Percentiles rank a stretch among this genome's conserved stretches.
phyloP scores from a whole-genome alignment of 2,113 vertebrate species.

The Pedetes capensis region DNA sequence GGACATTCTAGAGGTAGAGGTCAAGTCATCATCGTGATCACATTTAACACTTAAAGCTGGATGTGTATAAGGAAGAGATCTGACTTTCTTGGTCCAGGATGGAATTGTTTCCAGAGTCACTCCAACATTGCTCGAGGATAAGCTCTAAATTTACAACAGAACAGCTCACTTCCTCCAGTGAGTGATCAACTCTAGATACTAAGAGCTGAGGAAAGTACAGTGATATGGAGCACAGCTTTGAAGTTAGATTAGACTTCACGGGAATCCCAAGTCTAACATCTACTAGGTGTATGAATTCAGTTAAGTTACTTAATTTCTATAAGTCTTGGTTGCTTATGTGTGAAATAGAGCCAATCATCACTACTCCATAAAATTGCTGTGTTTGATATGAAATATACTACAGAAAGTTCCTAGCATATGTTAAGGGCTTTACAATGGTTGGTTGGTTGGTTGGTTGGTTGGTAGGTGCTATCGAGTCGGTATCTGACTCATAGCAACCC shows the following conservation, averaged over 20 bases:
- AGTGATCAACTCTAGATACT: not conserved
- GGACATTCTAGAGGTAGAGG: not conserved
- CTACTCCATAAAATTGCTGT: not conserved
- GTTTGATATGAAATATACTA: not conserved
- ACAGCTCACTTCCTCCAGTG: not conserved
- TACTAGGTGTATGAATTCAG: not conserved
- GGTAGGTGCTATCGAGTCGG: too few relatives aligned
- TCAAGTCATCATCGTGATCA: not conserved
- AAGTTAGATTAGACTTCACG: not conserved
- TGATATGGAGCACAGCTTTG: not conserved
- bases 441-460: too few relatives aligned
- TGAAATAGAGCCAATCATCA: not conserved
- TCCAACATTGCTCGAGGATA: not conserved
- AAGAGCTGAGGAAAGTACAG: not conserved
- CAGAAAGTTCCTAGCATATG: not conserved
- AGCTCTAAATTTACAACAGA: not conserved
- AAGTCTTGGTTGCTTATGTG: not conserved
- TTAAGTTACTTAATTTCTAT: not conserved
- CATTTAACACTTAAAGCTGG: not conserved
- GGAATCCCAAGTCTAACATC: not conserved
- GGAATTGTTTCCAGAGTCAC: not conserved
- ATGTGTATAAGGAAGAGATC: not conserved
- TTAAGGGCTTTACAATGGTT: not conserved
- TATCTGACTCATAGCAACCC: too few relatives aligned
- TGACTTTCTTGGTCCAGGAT: not conserved